Evolutionary conservation across 1,140 invertebrate genomes (phyloP).

Genomic region (Drosophila asahinai): DNA sequence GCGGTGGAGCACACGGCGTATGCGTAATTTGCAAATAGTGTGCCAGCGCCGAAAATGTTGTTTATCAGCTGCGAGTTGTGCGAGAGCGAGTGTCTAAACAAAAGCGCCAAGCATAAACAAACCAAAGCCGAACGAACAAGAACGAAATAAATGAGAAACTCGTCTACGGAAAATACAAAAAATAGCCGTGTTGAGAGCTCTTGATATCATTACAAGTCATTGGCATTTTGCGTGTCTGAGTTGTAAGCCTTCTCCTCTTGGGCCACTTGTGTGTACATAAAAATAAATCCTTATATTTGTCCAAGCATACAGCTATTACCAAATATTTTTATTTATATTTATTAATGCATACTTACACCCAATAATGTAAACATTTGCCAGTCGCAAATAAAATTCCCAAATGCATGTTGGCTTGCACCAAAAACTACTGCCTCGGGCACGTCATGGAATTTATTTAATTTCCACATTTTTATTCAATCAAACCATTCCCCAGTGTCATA

Average conservation of each 20-base stretch:
- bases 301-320: not conserved
- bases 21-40: conserved; percentile 55
- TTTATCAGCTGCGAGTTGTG: conserved; percentile 41
- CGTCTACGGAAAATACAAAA: not conserved
- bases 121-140: conserved; percentile 1
- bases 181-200: conserved; percentile 5
- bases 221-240: not conserved
- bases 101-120: conserved; percentile 45
- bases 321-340: not conserved
- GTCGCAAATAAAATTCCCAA: not conserved
- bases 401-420: not conserved
- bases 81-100: conserved; percentile 53
- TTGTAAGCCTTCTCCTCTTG: not conserved
- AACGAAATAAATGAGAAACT: not conserved
- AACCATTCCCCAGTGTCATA: conserved; percentile 17
- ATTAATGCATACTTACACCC: not conserved
- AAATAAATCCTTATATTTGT: not conserved
- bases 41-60: conserved; percentile 30
- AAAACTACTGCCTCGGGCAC: not conserved
- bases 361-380: not conserved
- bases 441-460: not conserved
- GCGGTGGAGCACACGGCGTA: conserved; percentile 25
- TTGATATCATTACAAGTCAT: conserved; percentile 12
- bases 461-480: not conserved
- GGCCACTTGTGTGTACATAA: not conserved